phyloP scores from a whole-genome alignment of 1,140 invertebrate species.

The Catajapyx aquilonaris region DNA sequence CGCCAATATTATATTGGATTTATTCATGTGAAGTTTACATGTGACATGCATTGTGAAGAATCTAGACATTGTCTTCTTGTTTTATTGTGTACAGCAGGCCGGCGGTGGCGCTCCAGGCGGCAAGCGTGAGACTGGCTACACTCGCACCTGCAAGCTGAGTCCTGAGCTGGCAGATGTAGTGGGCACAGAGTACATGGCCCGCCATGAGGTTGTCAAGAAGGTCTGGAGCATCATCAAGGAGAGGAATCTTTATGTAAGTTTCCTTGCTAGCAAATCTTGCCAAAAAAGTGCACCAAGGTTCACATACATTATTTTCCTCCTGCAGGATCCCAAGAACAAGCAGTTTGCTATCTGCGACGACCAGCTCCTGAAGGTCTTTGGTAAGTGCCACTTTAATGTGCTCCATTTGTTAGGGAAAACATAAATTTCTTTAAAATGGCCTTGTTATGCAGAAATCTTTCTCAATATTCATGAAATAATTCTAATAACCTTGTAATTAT shows the following conservation, averaged over 20 bases:
- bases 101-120: no score
- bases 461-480: constrained; percentile 4
- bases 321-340: constrained; percentile 73
- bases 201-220: constrained; percentile 81
- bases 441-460: no score
- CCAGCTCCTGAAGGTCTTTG: constrained; percentile 69
- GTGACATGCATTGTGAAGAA: no score
- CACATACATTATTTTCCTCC: no score
- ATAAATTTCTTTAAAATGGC: no score
- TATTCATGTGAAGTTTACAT: no score
- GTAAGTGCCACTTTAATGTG: constrained; percentile 17
- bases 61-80: no score
- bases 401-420: no score
- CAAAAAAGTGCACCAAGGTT: no score
- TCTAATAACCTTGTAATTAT: constrained; percentile 2
- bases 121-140: constrained; percentile 44
- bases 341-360: constrained; percentile 86
- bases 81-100: no score
- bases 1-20: no score
- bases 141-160: constrained; percentile 57
- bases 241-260: constrained; percentile 55
- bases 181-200: constrained; percentile 60
- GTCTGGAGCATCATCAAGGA: constrained; percentile 86
- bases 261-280: constrained; percentile 2
- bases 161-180: constrained; percentile 66